Evolutionary conservation across 2,797 vertebrate species (phyloP).

Genomic region (Knipowitschia caucasica): DNA sequence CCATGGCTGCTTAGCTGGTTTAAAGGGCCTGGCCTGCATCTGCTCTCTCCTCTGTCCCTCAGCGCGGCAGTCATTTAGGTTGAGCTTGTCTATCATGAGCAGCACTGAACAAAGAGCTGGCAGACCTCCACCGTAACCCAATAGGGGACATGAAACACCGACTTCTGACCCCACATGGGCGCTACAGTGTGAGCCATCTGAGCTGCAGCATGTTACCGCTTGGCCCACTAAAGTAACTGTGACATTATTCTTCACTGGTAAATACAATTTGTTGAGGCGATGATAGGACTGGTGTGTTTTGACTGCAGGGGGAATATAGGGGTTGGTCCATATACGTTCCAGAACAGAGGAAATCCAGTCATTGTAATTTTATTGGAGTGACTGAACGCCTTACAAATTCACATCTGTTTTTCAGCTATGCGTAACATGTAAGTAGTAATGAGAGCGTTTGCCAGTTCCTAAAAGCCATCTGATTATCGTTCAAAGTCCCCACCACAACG

Average conservation of each 20-base stretch:
- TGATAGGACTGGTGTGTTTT: constrained; percentile 24
- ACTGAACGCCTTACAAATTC: constrained; percentile 10
- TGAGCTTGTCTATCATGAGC: constrained; percentile 47
- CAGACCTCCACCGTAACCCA: constrained; percentile 53
- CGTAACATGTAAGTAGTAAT: background rate
- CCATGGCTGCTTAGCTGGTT: constrained; percentile 19
- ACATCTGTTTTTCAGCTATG: constrained; percentile 29
- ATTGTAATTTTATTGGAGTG: constrained; percentile 6
- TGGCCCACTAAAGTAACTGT: constrained; percentile 18
- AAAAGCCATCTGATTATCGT: background rate
- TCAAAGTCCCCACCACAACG: background rate
- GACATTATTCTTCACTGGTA: constrained; percentile 38
- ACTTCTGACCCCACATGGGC: constrained; percentile 57
- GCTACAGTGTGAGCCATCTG: constrained; percentile 50
- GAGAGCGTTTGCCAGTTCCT: background rate
- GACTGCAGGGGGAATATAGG: constrained; percentile 10
- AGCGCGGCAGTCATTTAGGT: constrained; percentile 40
- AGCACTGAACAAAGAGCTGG: constrained; percentile 56
- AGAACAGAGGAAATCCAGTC: constrained; percentile 18
- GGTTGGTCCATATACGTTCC: constrained; percentile 20
- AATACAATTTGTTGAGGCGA: constrained; percentile 25
- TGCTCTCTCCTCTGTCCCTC: constrained; percentile 53
- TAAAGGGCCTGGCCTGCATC: constrained; percentile 23
- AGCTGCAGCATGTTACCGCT: constrained; percentile 37
- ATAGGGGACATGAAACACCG: constrained; percentile 58